phyloP scores from a whole-genome alignment of 1,140 invertebrate species.

The Drosophila pectinifera region DNA sequence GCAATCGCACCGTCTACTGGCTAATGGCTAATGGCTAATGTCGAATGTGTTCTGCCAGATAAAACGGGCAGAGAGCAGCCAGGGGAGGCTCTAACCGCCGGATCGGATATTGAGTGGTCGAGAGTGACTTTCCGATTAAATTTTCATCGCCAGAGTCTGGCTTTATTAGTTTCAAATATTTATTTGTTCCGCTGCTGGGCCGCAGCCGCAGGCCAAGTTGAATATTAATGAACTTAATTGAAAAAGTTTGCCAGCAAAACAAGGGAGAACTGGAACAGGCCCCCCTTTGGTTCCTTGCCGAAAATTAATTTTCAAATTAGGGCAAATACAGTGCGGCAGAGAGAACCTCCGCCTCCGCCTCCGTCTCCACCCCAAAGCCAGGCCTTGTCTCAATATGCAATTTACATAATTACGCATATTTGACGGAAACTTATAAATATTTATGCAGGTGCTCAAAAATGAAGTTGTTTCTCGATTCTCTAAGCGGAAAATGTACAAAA shows the following conservation, averaged over 20 bases:
- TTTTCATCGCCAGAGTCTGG: constrained; percentile 15
- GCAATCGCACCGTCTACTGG: constrained; percentile 66
- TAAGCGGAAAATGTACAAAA: constrained; percentile 1
- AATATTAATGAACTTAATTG: constrained; percentile 77
- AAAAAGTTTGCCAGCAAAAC: constrained; percentile 57
- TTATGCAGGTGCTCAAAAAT: constrained; percentile 54
- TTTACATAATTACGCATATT: constrained; percentile 77
- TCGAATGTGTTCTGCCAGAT: constrained; percentile 41
- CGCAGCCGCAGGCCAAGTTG: constrained; percentile 58
- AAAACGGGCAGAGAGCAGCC: constrained; percentile 2
- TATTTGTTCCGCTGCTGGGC: constrained; percentile 51
- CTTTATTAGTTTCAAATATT: constrained; percentile 75
- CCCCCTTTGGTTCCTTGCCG: not conserved
- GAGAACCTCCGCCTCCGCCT: too few relatives aligned
- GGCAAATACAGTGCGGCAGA: constrained; percentile 61
- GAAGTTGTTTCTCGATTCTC: constrained; percentile 30
- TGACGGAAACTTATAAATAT: constrained; percentile 71
- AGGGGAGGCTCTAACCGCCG: constrained; percentile 28
- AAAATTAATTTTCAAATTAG: constrained; percentile 73
- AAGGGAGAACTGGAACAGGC: constrained; percentile 13
- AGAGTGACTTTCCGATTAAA: constrained; percentile 23
- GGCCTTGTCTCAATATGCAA: constrained; percentile 61
- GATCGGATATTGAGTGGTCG: constrained; percentile 37
- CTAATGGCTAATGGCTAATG: too few relatives aligned
- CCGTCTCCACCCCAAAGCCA: not conserved